phyloP scores from a whole-genome alignment of 2,888 invertebrate species.

The Melanchra persicariae region DNA sequence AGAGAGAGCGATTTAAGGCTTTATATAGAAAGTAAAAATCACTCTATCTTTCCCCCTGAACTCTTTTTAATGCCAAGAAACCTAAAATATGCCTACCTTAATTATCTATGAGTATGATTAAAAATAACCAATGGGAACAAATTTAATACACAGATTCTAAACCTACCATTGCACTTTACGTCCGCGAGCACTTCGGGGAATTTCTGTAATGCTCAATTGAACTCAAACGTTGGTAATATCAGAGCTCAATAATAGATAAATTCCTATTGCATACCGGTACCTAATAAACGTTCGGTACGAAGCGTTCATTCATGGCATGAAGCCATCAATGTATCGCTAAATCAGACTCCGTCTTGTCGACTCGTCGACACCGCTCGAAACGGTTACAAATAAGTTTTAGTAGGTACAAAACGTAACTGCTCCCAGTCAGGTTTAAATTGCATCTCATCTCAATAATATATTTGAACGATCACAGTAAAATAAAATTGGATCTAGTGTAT shows the following conservation, averaged over 20 bases:
- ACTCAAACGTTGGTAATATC: no score
- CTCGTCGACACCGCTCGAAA: background rate
- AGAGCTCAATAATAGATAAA: background rate
- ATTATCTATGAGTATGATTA: background rate
- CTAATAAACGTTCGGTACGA: background rate
- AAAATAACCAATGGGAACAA: no score
- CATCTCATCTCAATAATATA: conserved; percentile 17
- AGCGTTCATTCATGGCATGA: background rate
- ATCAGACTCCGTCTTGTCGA: background rate
- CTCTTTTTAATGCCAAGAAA: no score
- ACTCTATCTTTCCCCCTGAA: no score
- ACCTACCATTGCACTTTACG: no score
- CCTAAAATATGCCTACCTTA: background rate
- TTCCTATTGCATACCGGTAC: background rate
- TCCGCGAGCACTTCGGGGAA: no score
- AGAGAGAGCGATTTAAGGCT: no score
- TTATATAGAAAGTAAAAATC: no score
- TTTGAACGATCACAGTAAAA: conserved; percentile 7
- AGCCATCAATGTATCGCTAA: background rate
- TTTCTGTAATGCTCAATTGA: no score
- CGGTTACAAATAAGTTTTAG: conserved; percentile 14
- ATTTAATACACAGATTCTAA: no score
- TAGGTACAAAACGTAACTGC: conserved; percentile 12
- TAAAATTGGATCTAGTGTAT: conserved; percentile 21
- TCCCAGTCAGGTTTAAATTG: conserved; percentile 16